A percentile compares a stretch with the other conserved stretches of the same genome.
Evolutionary conservation across 2,797 vertebrate species (phyloP).

Genomic region (Gymnopithys bicolor): DNA sequence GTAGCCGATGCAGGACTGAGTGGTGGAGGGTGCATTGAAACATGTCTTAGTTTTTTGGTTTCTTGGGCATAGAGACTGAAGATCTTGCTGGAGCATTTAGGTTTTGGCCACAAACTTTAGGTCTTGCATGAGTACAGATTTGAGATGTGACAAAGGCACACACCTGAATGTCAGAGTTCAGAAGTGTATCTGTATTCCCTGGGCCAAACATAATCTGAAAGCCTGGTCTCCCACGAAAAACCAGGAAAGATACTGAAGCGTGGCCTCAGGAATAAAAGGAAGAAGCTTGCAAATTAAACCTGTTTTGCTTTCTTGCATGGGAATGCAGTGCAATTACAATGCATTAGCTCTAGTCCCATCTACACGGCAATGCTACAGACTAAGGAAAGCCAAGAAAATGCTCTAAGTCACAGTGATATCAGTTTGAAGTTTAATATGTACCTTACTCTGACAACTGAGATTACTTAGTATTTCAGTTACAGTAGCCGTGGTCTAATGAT

Average conservation of each 20-base stretch:
- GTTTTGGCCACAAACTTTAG: neutral
- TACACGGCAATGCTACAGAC: neutral
- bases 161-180: neutral
- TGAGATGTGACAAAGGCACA: neutral
- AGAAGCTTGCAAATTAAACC: neutral
- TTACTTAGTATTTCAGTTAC: neutral
- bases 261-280: neutral
- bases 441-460: neutral
- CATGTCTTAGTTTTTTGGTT: neutral
- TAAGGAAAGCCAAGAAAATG: neutral
- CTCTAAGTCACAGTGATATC: neutral
- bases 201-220: neutral
- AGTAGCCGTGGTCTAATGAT: neutral
- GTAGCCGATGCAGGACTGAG: neutral
- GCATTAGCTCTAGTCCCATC: neutral
- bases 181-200: neutral
- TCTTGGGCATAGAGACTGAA: neutral
- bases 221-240: neutral
- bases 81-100: neutral
- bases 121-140: neutral
- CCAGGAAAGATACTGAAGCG: neutral
- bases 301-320: neutral
- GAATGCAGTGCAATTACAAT: neutral
- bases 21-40: neutral
- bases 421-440: neutral